Base-by-base conservation (phyloP, 2,888 invertebrate species). In the Archaeoteleia sp. region DNA sequence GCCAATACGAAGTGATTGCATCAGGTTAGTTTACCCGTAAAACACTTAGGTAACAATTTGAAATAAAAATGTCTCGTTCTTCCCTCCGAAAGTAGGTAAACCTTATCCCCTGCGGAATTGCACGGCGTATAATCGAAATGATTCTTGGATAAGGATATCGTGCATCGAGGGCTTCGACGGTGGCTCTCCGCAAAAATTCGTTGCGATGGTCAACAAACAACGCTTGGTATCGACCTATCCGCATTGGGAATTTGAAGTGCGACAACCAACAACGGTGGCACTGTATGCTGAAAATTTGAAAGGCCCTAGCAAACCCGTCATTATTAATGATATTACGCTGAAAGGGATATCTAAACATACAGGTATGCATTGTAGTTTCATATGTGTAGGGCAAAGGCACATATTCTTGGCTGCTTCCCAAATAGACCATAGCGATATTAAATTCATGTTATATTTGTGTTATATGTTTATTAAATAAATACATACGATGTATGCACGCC, bases 121-220 rank as follows among this genome's bases (percentile, higher is more conserved):
- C 85, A 91, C 94, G 14, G 91, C 95, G 39, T 91, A 92, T 68
- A 95, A 96, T 86, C 94, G 95, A 83, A 95, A 94, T 71, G 90
- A 91, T 72, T 94, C 95, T 81, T 92, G 94, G 2, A 85, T 96
- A 68, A 92, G 93, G 86, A 93, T 96, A 73, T 94, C 95, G 74
- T 96, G 96, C 86, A 90, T 92, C 54, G 95, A 95, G 86, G 93
- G 94, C 78, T 95, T 94, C 86, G 95, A 95, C 79, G 95, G 95
- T 29, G 95, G 95, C 1, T 87, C 95, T 46, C 95, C 95, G 1
- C 95, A 95, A 86, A 91, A 91, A 78, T 95, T 95, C 86, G 89
- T 94, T 68, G 84, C 84, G n/a, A 76, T 80, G 30, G 78, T 80
- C 48, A 80, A 79, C 70, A 76, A 84, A 43, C 79, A 74, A 39